These are phyloP conservation scores for Anser cygnoides DNA, from an alignment of 2,113 vertebrate species.

Conservation along the genomic window DNA sequence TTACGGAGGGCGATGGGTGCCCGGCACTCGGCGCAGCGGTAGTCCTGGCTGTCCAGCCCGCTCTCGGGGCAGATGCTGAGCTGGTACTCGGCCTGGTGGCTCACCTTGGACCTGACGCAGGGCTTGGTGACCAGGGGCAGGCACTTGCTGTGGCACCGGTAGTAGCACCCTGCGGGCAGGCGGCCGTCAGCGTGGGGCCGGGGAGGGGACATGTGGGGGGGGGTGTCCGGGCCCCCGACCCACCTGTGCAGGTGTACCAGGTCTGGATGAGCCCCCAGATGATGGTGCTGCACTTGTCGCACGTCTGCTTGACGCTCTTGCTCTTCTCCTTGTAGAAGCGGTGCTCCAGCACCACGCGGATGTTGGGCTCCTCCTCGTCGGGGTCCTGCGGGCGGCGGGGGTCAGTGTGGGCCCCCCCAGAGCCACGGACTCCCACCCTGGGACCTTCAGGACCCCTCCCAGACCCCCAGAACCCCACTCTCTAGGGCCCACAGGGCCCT, in stretches of 20 bases:
- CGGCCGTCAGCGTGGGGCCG: rapidly evolving
- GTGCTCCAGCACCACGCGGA: constrained; percentile 90
- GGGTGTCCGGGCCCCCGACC: not conserved
- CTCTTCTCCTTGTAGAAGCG: constrained; percentile 98
- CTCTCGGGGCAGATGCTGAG: constrained; percentile 95
- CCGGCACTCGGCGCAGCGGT: constrained; percentile 93
- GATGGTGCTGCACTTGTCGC: constrained; percentile 93
- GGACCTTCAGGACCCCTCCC: not conserved
- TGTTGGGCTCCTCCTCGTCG: constrained; percentile 91
- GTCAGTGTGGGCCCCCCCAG: not conserved
- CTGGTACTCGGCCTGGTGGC: constrained; percentile 95
- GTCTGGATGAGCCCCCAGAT: constrained; percentile 99
- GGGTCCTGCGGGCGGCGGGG: constrained; percentile 80
- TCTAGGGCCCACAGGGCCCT: not conserved
- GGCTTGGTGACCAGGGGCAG: constrained; percentile 92
- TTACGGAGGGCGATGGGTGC: constrained; percentile 91
- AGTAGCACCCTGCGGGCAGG: constrained; percentile 85
- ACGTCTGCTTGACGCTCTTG: constrained; percentile 95
- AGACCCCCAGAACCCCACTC: not conserved
- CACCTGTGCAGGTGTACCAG: constrained; percentile 98
- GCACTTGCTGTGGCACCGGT: constrained; percentile 97
- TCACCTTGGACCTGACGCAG: constrained; percentile 94
- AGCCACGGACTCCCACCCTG: too few species aligned
- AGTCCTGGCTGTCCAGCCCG: constrained; percentile 94
- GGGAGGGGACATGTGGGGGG: rapidly evolving